Base-by-base conservation (phyloP, 1,140 invertebrate genomes). In the Hyles euphorbiae region DNA sequence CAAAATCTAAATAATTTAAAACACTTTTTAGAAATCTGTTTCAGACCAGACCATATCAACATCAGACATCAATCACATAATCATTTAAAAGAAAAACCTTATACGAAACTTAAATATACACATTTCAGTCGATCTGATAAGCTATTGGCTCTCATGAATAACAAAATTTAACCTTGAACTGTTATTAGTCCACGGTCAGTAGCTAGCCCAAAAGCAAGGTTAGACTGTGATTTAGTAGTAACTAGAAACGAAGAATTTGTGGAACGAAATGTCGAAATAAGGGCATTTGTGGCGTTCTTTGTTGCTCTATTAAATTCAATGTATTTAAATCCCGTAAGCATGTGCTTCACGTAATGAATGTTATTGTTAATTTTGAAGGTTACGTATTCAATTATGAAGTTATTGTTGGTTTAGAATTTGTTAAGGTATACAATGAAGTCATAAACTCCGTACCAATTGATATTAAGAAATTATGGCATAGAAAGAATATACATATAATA, bases 81-180 rank as follows among this genome's bases (percentile, higher is more conserved):
- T 50, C 5, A 11, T 48, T 48, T 22, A 48, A 48, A 50, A 32
- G 9, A 50, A 50, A 50, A 32, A 3, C 22, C 5, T 50, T 12
- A 1, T 5, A 8, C 36, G 8, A 5, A 5, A 40, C 36, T 5
- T 40, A 40, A 22, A 53, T 32, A 34, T 3, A 32, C 58, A 57
- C 60, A 58, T 63, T 67, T 67, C 62, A 33, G 60, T 33, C 66
- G 49, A 75, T 75, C 75, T 63, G 75, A 77, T 77, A 74, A 36
- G 52, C 34, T 67, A 65, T 71, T 65, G 63, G 63, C 58, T 53
- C 52, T 72, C 72, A 72, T 78, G 68, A 74, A 78, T 78, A 80
- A 74, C 67, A 68, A 71, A 68, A 66, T 68, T 43, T 56, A 54
- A 45, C 78, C 78, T 78, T 80, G 75, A 80, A 80, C 70, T 57